phyloP scores from a whole-genome alignment of 2,888 invertebrate species.

The Dicycla oo region DNA sequence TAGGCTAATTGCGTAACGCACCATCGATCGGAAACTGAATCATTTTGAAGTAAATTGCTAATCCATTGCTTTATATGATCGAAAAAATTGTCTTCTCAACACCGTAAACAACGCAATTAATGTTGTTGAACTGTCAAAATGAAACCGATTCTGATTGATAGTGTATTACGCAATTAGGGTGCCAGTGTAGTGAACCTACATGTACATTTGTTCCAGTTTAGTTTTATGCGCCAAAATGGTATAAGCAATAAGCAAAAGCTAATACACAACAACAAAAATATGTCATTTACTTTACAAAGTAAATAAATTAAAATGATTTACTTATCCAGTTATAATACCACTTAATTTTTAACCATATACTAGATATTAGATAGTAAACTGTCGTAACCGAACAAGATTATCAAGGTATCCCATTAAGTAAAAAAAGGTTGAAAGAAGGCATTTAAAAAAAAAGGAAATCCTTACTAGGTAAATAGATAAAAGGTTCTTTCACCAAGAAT shows the following conservation, averaged over 20 bases:
- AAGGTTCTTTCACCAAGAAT: neutral
- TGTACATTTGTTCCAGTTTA: conserved; percentile 1
- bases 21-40: no score
- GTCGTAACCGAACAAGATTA: neutral
- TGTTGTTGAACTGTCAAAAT: no score
- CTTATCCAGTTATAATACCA: neutral
- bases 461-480: neutral
- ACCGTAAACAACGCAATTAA: no score
- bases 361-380: neutral
- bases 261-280: neutral
- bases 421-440: neutral
- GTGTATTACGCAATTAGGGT: no score
- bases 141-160: no score
- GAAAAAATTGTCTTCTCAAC: no score
- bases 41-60: no score
- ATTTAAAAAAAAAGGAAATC: neutral
- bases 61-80: no score
- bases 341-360: no score
- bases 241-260: neutral
- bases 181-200: neutral
- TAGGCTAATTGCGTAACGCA: no score
- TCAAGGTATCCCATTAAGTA: neutral
- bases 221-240: neutral
- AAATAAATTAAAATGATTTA: neutral
- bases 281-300: neutral